Percentiles rank a stretch among this genome's conserved stretches.
Evolutionary conservation across 2,113 vertebrate species (phyloP).

Genomic region (Ptyas mucosa): DNA sequence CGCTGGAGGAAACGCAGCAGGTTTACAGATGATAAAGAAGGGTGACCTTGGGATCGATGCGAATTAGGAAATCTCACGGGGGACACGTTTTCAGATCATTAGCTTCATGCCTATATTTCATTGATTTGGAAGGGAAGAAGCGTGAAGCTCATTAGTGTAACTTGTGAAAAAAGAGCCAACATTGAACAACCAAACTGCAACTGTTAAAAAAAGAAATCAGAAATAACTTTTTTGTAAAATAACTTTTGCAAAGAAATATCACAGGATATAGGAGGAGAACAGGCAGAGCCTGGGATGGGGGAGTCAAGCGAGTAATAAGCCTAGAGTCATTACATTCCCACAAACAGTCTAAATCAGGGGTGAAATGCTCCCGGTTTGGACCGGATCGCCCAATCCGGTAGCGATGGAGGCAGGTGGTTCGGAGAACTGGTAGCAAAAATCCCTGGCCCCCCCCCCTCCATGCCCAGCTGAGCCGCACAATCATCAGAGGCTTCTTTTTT

Average conservation of each 20-base stretch:
- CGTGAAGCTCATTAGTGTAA: background rate
- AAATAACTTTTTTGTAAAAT: constrained; percentile 12
- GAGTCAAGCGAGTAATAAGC: too few species aligned
- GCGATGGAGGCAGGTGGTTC: too few species aligned
- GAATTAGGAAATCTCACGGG: background rate
- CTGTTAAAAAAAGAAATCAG: constrained; percentile 2
- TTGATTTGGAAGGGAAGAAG: background rate
- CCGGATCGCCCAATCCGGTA: too few species aligned
- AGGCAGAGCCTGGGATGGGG: too few species aligned
- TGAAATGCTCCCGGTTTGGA: too few species aligned
- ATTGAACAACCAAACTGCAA: background rate
- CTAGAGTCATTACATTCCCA: too few species aligned
- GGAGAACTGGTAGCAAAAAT: too few species aligned
- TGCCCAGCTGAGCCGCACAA: too few species aligned
- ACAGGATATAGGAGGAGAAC: background rate
- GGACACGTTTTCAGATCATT: background rate
- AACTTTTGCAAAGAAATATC: constrained; percentile 1
- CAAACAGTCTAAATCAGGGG: too few species aligned
- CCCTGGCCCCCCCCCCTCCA: too few species aligned
- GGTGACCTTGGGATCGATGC: background rate
- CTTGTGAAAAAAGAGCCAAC: background rate
- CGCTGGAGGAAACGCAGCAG: background rate
- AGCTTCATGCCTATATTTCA: background rate
- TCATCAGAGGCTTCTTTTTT: too few species aligned
- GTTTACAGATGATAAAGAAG: background rate